Evolutionary conservation across 2,113 vertebrate genomes (phyloP).

Genomic region (Engystomops pustulosus): DNA sequence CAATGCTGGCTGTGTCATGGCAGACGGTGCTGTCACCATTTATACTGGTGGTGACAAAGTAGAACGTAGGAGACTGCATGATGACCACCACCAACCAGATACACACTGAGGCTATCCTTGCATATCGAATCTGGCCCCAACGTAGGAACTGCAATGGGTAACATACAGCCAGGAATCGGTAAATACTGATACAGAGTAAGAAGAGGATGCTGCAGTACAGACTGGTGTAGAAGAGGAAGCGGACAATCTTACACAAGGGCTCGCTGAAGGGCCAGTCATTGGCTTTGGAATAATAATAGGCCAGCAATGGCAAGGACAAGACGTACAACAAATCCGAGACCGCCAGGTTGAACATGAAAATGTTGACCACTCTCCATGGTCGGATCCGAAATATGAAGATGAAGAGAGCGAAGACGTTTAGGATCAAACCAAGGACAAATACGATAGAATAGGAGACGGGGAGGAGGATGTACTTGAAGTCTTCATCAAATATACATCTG

Average conservation of each 20-base stretch:
- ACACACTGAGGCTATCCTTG: constrained; percentile 72
- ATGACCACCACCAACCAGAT: constrained; percentile 82
- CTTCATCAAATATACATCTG: constrained; percentile 83
- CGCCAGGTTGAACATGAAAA: constrained; percentile 95
- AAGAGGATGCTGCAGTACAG: constrained; percentile 95
- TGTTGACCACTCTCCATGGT: constrained; percentile 89
- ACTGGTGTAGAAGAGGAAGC: constrained; percentile 96
- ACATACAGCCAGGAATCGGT: constrained; percentile 89
- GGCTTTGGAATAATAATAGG: constrained; percentile 88
- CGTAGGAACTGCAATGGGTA: constrained; percentile 83
- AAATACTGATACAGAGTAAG: constrained; percentile 92
- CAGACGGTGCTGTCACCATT: constrained; percentile 74
- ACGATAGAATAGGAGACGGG: constrained; percentile 87
- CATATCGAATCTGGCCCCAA: constrained; percentile 82
- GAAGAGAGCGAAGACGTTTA: constrained; percentile 84
- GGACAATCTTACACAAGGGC: constrained; percentile 88
- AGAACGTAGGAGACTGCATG: constrained; percentile 86
- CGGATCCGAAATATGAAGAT: constrained; percentile 88
- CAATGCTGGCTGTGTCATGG: constrained; percentile 88
- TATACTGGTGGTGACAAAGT: constrained; percentile 83
- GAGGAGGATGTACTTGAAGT: constrained; percentile 91
- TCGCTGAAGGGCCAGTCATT: constrained; percentile 93
- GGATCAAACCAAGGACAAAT: constrained; percentile 83
- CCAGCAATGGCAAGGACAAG: constrained; percentile 89
- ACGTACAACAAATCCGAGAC: constrained; percentile 89